Percentiles rank a stretch among this genome's conserved stretches.
These are phyloP conservation scores for Brachypterus glaber DNA, from an alignment of 2,888 invertebrate genomes.

Conservation along the genomic window DNA sequence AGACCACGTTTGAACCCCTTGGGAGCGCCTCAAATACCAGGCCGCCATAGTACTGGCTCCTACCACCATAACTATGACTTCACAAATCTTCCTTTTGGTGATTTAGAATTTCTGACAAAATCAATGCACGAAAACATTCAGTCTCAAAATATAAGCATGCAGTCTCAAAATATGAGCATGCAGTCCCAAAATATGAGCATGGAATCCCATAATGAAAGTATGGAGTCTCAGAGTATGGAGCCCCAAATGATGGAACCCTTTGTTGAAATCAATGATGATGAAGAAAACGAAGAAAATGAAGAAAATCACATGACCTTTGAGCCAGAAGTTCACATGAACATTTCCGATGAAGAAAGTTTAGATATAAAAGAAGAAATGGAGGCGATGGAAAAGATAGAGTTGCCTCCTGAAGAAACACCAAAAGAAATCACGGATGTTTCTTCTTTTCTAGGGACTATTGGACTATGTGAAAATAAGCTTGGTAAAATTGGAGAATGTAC, in stretches of 20 bases:
- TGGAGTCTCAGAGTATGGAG: constrained; percentile 7
- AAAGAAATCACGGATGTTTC: too few species aligned
- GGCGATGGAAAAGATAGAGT: neutral
- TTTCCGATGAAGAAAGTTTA: neutral
- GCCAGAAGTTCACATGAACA: too few species aligned
- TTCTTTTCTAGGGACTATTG: constrained; percentile 25
- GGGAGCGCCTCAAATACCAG: constrained; percentile 6
- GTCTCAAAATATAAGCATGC: too few species aligned
- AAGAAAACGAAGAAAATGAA: constrained; percentile 5
- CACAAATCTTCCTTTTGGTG: constrained; percentile 31
- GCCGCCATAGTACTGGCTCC: neutral
- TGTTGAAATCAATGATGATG: constrained; percentile 30
- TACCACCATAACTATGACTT: constrained; percentile 32
- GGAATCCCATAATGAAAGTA: too few species aligned
- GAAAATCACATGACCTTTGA: neutral
- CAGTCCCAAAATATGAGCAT: too few species aligned
- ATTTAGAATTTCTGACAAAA: constrained; percentile 29
- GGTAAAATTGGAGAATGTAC: constrained; percentile 33
- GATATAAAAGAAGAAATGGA: constrained; percentile 1
- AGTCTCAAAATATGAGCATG: too few species aligned
- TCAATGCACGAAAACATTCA: constrained; percentile 14
- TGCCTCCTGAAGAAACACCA: constrained; percentile 3
- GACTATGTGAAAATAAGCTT: constrained; percentile 27
- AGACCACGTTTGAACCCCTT: constrained; percentile 26
- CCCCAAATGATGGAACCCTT: constrained; percentile 27